Percentiles rank a stretch among this genome's conserved stretches.
Evolutionary conservation across 1,140 invertebrate species (phyloP).

Genomic region (Pinna nobilis): DNA sequence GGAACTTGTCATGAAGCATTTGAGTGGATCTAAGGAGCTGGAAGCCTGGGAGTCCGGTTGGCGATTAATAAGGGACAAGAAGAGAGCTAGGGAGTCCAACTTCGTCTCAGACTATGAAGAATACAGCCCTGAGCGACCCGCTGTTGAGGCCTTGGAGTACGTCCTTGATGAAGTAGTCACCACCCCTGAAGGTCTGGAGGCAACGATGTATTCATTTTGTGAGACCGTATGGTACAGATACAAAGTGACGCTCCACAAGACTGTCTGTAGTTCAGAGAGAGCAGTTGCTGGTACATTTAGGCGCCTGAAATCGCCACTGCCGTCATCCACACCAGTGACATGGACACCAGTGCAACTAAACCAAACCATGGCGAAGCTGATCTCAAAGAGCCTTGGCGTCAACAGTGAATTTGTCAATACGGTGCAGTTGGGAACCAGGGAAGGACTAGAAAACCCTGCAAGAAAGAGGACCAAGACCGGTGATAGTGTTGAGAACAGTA

Average conservation of each 20-base stretch:
- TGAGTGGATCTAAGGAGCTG: background rate
- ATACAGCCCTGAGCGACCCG: background rate
- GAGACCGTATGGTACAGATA: slow-evolving; percentile 18
- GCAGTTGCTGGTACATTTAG: background rate
- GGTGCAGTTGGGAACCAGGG: background rate
- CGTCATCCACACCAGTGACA: too few species aligned
- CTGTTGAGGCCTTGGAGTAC: background rate
- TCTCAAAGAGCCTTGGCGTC: background rate
- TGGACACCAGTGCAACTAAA: too few species aligned
- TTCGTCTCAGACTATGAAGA: background rate
- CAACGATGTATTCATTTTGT: background rate
- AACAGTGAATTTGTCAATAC: background rate
- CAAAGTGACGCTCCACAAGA: background rate
- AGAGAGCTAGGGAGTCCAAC: background rate
- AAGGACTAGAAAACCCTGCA: background rate
- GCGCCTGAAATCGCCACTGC: background rate
- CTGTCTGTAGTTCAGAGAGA: background rate
- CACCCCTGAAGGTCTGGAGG: background rate
- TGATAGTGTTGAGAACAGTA: background rate
- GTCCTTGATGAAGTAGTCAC: background rate
- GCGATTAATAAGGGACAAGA: background rate
- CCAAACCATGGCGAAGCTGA: too few species aligned
- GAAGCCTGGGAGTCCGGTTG: background rate
- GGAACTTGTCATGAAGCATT: background rate
- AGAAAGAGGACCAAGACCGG: background rate